Evolutionary conservation across 2,113 vertebrate species (phyloP), one percentile per base, ranked within the genome.

Genomic region (Saiga tatarica): DNA sequence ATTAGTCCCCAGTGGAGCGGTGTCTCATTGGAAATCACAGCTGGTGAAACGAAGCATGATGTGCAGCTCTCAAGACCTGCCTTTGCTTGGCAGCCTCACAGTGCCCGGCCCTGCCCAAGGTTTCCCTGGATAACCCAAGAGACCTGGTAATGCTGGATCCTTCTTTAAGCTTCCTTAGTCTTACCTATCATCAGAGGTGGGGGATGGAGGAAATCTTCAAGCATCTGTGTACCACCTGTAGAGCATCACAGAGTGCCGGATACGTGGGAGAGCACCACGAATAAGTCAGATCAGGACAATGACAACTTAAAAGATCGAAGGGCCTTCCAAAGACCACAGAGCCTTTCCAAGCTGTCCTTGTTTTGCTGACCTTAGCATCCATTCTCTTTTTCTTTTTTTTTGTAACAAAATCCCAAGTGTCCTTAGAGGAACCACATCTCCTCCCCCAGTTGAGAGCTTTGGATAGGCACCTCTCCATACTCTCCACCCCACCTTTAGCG

Each of bases 1-100:
- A 98, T 96, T 90, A 90, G 96, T 81, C 50, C 92, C 55, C 94
- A 98, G 55, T 95, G 97, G 96, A 98, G 97, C 33, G 39, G 71
- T 87, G 74, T 87, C 92, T 98, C 94, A 91, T 67, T 93, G 92
- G 96, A 97, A 96, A 97, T 93, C 94, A 90, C 76, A 96, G 92
- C 89, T 92, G 59, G 74, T 76, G 89, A 94, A 92, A 78, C 50
- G 90, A 96, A 87, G 64, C 60, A 1, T 92, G 90, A 83, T 6
- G n/a, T 52, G 45, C n/a, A 67, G 4, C 57, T 93, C 67, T 42
- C 2, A 36, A 59, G 79, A 74, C 36, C 89, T 60, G 53, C 16
- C 83, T 60, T 52, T 53, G 47, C 57, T 12, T 82, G 11, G 79
- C 45, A 84, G 59, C 36, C 57, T 53, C 67, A 60, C 15, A 47